Evolutionary conservation across 2,113 vertebrate species (phyloP), one percentile per base, ranked within the genome.

Genomic region (Cyanoliseus patagonus): DNA sequence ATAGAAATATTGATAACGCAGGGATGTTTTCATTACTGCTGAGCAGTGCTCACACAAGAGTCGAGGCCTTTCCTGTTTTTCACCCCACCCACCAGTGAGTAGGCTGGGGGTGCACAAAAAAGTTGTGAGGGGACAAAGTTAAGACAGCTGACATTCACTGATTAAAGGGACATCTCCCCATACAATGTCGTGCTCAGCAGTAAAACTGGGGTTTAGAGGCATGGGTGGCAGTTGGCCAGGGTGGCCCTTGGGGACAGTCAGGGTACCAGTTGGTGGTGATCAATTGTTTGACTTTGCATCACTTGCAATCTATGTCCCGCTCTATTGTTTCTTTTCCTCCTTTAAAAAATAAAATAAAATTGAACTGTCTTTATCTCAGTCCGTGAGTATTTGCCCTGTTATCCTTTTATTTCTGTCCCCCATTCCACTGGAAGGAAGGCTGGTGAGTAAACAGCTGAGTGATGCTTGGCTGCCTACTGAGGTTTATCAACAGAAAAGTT

Each of bases 321-420:
- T n/a, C 12, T 24, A 3, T n/a, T 11, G 7, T 1, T 39, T 33
- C 0, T 2, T 6, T 1, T 2, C 9, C 23, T 1, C 3, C 15
- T 42, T 80, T 15, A 12, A 28, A 70, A 44, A 42, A 70, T 2
- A 4, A 55, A 53, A 18, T 46, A 53, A 30, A 13, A 31, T 9
- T 51, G 44, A 81, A 61, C 13, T 47, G 1, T 37, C 41, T 69
- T 47, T 33, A 28, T 86, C 17, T 83, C 44, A 93, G 30, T 5
- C 5, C 0, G 6, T 8, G n/a, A 35, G 4, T 11, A 61, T 86
- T 69, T 55, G 8, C 17, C 46, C 10, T 55, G 64, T 47, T 35
- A 37, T 30, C 17, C 13, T 53, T 42, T 30, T 66, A n/a, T 30
- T 62, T 86, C 9, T 77, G 27, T 52, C 18, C 13, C 6, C 2